Evolutionary conservation across 92 coral and sea anemone species (phyloP), one percentile per base, ranked within the genome.

Genomic region (Parazoanthus atlanticus): DNA sequence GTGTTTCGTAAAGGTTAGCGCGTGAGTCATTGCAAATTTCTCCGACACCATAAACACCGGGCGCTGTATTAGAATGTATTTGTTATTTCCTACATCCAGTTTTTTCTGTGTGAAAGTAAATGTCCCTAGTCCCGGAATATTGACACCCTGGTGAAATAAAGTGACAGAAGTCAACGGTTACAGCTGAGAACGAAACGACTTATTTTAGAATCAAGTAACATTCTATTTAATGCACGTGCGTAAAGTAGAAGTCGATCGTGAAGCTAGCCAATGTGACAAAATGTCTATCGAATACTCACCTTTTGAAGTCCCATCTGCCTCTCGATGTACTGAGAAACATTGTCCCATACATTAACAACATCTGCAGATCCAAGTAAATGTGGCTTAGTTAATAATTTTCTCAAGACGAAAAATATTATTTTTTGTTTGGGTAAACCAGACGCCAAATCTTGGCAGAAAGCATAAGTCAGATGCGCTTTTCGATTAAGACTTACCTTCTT

Each of bases 21-120:
- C 98, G 82, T 97, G 99, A 66, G 96, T 94, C 96, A 95, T 96
- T 25, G 99, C 98, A 91, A 97, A 97, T 90, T 97, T 97, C 88
- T 97, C 99, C 71, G 99, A 94, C 66, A 97, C 89, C 58, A 94
- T 85, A 89, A 97, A 97, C 32, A 97, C 99, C 2, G 99, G 99
- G 70, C 99, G 91, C 89, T 97, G 99, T 47, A 97, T 93, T 66
- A 94, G 90, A 74, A 94, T 94, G 65, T 89, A 94, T 88, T 95
- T 96, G 79, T 93, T 94, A 88, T 93, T 93, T 40, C 99, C 99
- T 25, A 95, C 97, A 73, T 97, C 99, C 76, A 97, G 88, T 70
- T 93, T 97, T 80, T 94, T 93, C 90, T 97, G 99, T 31, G 97
- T 93, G 85, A 90, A 97, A 46, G 99, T 97, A 54, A 97, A 97